Conservation (phyloP, 2,888 invertebrate species). For the Tolmerus cingulatus region DNA sequence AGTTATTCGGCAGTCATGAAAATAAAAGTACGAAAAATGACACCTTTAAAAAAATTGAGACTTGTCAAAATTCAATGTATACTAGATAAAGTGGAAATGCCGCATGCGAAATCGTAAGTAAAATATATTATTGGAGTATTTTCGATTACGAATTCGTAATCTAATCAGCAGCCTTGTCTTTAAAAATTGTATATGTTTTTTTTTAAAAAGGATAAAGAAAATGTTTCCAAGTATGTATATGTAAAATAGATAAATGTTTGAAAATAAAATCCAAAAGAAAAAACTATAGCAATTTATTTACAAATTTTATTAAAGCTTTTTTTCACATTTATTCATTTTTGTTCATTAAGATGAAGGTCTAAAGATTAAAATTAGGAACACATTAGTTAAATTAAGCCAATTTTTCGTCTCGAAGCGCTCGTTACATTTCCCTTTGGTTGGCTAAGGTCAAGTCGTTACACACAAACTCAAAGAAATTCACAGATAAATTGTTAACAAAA, state of each 20-base stretch:
- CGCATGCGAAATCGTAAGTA: too few species aligned
- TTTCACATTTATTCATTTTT: background rate
- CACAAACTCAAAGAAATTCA: background rate
- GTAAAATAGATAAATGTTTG: background rate
- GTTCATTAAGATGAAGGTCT: background rate
- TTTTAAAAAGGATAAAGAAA: too few species aligned
- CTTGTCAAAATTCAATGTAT: too few species aligned
- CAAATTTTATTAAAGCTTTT: conserved; percentile 1
- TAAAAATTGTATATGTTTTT: too few species aligned
- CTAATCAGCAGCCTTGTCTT: too few species aligned
- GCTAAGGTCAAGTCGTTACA: background rate
- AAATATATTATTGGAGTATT: too few species aligned
- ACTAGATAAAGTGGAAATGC: too few species aligned
- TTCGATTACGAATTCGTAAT: too few species aligned
- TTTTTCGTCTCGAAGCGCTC: background rate
- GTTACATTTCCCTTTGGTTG: background rate
- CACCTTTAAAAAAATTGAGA: too few species aligned
- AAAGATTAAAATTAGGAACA: conserved; percentile 18
- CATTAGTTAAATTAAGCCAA: conserved; percentile 16
- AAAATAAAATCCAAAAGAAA: background rate
- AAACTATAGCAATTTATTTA: background rate
- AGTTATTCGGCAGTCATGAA: too few species aligned
- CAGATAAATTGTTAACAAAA: background rate
- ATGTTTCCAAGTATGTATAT: too few species aligned
- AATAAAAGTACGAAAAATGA: too few species aligned